Base-by-base conservation (phyloP, 2,888 invertebrate genomes). In the Elegia similella region DNA sequence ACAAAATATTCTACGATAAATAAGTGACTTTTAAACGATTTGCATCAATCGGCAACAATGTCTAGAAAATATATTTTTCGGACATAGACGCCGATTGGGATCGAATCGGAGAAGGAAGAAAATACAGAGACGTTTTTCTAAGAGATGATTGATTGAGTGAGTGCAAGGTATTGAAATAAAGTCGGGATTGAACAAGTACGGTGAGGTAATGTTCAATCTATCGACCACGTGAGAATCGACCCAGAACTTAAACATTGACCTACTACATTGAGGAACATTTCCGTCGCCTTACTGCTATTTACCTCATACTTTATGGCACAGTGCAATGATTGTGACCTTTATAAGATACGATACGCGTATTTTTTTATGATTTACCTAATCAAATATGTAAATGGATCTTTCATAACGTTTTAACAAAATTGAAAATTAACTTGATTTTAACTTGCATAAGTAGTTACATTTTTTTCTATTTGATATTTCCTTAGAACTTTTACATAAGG, bases 231-330 rank as follows among this genome's bases (percentile, higher is more conserved):
- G 34, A 47, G 47, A 55, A 3, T 55, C 38, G 46, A 55, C 55
- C 55, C 55, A 55, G 55, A 55, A 38, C 34, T 55, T 43, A 55
- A 55, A 55, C 55, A 55, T 55, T 56, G 56, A 56, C 56, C 56
- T 56, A 56, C 56, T 56, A 42, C 56, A 56, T 48, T 56, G 47
- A 55, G 23, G 47, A 32, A 15, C 47, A 23, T 56, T 48, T 56
- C 48, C 56, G 30, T 56, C 48, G 48, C 47, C 38, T 48, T 42
- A 29, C 42, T 16, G 47, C 48, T 56, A 48, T 56, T 48, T 47
- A 47, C 48, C 47, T 42, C 23, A 42, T 42, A 13, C 42, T 48
- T 48, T 56, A 56, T 32, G 32, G 15, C 32, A 34, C 30, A 44
- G 44, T 15, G 32, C 32, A 46, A 34, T 32, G 12, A 50, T 34